Conservation (phyloP, 2,797 vertebrate species). For the Zonotrichia albicollis region DNA sequence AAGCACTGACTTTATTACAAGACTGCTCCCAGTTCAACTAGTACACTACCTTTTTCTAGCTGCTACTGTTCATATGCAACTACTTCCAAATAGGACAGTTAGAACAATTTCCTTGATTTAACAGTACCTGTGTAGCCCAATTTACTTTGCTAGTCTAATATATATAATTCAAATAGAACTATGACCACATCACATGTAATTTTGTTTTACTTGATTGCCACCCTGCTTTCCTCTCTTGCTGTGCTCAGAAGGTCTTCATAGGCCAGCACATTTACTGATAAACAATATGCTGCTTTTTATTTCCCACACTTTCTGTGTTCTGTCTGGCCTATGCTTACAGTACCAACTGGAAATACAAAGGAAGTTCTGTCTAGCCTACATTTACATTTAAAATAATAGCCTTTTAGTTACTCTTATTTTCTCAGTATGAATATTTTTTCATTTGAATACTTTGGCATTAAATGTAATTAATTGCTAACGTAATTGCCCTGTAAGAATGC, state of each 20-base stretch:
- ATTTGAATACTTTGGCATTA: neutral
- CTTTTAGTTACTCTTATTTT: neutral
- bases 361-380: neutral
- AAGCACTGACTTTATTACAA: neutral
- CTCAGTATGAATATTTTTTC: neutral
- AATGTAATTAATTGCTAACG: neutral
- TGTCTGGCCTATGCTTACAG: neutral
- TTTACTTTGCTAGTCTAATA: neutral
- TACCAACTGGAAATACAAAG: neutral
- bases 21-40: neutral
- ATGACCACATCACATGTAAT: neutral
- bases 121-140: neutral
- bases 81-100: neutral
- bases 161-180: neutral
- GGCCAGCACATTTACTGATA: neutral
- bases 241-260: neutral
- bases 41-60: neutral
- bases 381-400: conserved; percentile 2
- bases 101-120: neutral
- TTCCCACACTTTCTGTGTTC: neutral
- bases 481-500: neutral
- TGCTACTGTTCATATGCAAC: neutral
- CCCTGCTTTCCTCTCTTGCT: neutral
- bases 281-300: neutral
- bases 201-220: neutral